These are phyloP conservation scores for Andrena trimmerana DNA, from an alignment of 2,888 invertebrate species.

Conservation along the genomic window DNA sequence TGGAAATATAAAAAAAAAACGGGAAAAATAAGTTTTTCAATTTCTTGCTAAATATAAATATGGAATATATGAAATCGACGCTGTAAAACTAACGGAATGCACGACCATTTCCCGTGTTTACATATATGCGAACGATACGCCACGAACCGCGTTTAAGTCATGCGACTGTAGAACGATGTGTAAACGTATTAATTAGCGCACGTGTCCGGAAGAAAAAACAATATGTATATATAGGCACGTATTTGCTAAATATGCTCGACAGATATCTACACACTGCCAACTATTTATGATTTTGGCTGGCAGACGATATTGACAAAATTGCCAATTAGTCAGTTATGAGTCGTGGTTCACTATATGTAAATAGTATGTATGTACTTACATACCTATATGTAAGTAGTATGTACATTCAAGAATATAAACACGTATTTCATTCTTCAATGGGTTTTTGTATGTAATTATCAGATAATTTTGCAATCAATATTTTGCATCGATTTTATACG, in stretches of 20 bases:
- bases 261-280: not conserved
- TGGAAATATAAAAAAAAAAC: not conserved
- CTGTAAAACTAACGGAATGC: not conserved
- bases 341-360: not conserved
- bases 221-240: not conserved
- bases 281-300: conserved; percentile 21
- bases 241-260: conserved; percentile 5
- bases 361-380: not conserved
- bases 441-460: not conserved
- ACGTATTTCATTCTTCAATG: not conserved
- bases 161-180: conserved; percentile 2
- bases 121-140: not conserved
- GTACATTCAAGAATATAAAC: not conserved
- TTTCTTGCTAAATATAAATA: too few relatives aligned
- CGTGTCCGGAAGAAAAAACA: not conserved
- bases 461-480: not conserved
- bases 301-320: conserved; percentile 27
- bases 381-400: too few relatives aligned
- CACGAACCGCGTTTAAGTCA: conserved; percentile 19
- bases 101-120: not conserved
- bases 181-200: not conserved
- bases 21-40: not conserved
- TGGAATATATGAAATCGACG: conserved; percentile 1
- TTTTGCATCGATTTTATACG: not conserved
- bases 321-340: not conserved